Evolutionary conservation across 1,140 invertebrate species (phyloP).

Genomic region (Lerema accius): DNA sequence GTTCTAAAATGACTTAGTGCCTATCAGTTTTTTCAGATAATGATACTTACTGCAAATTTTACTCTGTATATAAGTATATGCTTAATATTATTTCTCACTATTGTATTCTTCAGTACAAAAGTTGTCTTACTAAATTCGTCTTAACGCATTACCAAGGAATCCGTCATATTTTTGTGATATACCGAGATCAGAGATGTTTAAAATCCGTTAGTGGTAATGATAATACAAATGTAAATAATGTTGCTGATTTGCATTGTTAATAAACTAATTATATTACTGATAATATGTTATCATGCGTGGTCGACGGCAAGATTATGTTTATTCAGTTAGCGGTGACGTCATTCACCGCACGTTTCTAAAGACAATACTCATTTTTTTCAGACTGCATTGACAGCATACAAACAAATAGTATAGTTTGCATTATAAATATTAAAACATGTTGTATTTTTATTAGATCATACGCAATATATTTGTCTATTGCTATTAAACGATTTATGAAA

Average conservation of each 20-base stretch:
- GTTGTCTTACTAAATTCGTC: too few species aligned
- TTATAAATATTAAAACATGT: conserved; percentile 23
- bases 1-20: too few species aligned
- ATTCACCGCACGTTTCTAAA: neutral
- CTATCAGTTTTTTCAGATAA: too few species aligned
- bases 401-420: conserved; percentile 14
- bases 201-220: too few species aligned
- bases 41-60: too few species aligned
- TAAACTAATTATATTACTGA: neutral
- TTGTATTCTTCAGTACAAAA: too few species aligned
- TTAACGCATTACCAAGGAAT: neutral
- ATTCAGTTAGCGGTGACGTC: neutral
- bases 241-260: conserved; percentile 2
- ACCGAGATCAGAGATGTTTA: too few species aligned
- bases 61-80: too few species aligned
- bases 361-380: conserved; percentile 25
- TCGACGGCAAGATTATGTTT: neutral
- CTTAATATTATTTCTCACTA: too few species aligned
- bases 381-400: conserved; percentile 28
- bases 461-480: conserved; percentile 30
- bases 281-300: neutral
- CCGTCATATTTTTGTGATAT: neutral
- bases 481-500: conserved; percentile 27
- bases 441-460: conserved; percentile 31
- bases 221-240: neutral